Evolutionary conservation across 1,140 invertebrate genomes (phyloP).

Genomic region (Zophobas atratus): DNA sequence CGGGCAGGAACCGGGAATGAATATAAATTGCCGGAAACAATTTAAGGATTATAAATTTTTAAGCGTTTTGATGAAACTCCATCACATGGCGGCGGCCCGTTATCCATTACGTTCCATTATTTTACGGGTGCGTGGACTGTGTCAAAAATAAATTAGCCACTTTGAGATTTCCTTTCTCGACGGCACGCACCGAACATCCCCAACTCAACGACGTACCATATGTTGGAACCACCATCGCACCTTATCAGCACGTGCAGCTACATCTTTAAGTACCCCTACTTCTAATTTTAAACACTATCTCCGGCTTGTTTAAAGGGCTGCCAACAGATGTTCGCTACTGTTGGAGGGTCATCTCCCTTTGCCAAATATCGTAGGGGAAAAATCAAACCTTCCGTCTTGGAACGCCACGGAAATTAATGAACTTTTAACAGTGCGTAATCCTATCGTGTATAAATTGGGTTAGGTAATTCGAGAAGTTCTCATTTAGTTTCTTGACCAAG

Average conservation of each 20-base stretch:
- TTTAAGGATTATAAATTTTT: slow-evolving; percentile 28
- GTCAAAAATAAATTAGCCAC: slow-evolving; percentile 39
- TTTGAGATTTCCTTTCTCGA: slow-evolving; percentile 6
- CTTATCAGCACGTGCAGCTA: slow-evolving; percentile 47
- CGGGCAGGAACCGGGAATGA: not conserved
- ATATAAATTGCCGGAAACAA: slow-evolving; percentile 32
- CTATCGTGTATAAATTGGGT: slow-evolving; percentile 37
- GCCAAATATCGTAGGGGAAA: slow-evolving; percentile 5
- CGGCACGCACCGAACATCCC: slow-evolving; percentile 21
- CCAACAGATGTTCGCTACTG: slow-evolving; percentile 41
- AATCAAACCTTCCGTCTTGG: not conserved
- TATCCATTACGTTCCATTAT: slow-evolving; percentile 8
- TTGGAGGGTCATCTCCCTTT: slow-evolving; percentile 23
- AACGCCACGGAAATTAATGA: slow-evolving; percentile 23
- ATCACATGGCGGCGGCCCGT: not conserved
- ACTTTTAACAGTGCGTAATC: slow-evolving; percentile 32
- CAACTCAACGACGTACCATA: slow-evolving; percentile 38
- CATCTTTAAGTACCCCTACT: slow-evolving; percentile 38
- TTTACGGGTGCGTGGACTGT: slow-evolving; percentile 7
- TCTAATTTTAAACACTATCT: slow-evolving; percentile 47
- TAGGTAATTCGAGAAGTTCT: slow-evolving; percentile 39
- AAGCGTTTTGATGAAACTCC: slow-evolving; percentile 13
- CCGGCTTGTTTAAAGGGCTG: slow-evolving; percentile 46
- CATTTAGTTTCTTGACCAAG: slow-evolving; percentile 43
- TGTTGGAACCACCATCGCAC: slow-evolving; percentile 39